phyloP scores from a whole-genome alignment of 2,797 vertebrate genomes.

The Poecilia picta region DNA sequence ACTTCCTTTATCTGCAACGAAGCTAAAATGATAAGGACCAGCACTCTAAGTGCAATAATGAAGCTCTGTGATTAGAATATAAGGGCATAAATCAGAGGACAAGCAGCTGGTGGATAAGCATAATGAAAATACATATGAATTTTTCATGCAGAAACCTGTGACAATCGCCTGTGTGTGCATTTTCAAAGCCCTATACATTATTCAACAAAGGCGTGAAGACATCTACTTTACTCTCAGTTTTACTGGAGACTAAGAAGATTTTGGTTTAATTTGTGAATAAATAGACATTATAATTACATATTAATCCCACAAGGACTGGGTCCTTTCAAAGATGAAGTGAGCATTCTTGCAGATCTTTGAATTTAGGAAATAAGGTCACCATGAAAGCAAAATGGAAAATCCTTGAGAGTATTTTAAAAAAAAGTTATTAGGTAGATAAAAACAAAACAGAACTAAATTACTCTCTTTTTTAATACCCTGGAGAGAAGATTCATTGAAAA shows the following conservation, averaged over 20 bases:
- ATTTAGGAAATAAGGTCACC: conserved; percentile 25
- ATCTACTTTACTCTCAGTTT: conserved; percentile 62
- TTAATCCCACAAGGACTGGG: conserved; percentile 41
- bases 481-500: conserved; percentile 34
- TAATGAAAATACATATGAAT: conserved; percentile 83
- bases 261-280: conserved; percentile 59
- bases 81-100: conserved; percentile 69
- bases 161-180: conserved; percentile 75
- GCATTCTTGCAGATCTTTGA: conserved; percentile 17
- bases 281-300: conserved; percentile 48
- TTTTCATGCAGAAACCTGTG: conserved; percentile 79
- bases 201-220: conserved; percentile 63
- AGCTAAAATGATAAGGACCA: conserved; percentile 43
- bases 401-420: conserved; percentile 13
- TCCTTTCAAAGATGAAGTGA: conserved; percentile 14
- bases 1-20: conserved; percentile 46
- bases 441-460: conserved; percentile 13
- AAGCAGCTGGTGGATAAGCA: conserved; percentile 58
- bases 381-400: conserved; percentile 18
- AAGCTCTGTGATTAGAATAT: conserved; percentile 65
- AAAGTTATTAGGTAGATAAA: conserved; percentile 19
- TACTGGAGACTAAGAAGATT: conserved; percentile 44
- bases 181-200: conserved; percentile 75
- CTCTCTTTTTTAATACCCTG: conserved; percentile 18
- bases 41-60: conserved; percentile 42